Evolutionary conservation across 64 coral and sea anemone genomes (phyloP).

Genomic region (Pocillopora verrucosa): DNA sequence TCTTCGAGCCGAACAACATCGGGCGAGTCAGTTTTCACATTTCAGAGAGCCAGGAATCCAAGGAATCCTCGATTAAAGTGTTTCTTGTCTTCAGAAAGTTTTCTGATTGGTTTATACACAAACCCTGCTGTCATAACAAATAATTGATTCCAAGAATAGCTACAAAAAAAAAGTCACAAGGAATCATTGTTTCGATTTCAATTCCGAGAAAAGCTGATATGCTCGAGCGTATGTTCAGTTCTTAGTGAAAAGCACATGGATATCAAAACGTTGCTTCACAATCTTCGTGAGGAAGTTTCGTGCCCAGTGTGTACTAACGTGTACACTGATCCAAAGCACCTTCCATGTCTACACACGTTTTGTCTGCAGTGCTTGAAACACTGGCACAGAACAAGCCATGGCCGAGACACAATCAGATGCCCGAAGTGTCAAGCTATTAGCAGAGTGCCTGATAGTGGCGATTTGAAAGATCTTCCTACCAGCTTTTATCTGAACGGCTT

Average conservation of each 20-base stretch:
- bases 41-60: neutral
- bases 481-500: conserved; percentile 6
- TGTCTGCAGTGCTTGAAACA: conserved; percentile 23
- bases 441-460: neutral
- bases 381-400: neutral
- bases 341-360: conserved; percentile 14
- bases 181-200: neutral
- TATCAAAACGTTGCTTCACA: neutral
- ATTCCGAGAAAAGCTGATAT: neutral
- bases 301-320: neutral
- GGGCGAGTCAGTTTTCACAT: neutral
- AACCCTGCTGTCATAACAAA: neutral
- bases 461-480: neutral
- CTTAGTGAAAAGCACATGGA: neutral
- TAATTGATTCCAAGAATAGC: neutral
- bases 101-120: neutral
- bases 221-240: neutral
- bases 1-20: too few species aligned
- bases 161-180: neutral
- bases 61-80: too few species aligned
- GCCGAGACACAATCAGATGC: neutral
- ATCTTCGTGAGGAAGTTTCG: conserved; percentile 12
- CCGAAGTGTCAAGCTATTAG: neutral
- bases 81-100: neutral
- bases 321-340: neutral